These are phyloP conservation scores for Prionace glauca DNA, from an alignment of 2,797 vertebrate genomes.

Conservation along the genomic window DNA sequence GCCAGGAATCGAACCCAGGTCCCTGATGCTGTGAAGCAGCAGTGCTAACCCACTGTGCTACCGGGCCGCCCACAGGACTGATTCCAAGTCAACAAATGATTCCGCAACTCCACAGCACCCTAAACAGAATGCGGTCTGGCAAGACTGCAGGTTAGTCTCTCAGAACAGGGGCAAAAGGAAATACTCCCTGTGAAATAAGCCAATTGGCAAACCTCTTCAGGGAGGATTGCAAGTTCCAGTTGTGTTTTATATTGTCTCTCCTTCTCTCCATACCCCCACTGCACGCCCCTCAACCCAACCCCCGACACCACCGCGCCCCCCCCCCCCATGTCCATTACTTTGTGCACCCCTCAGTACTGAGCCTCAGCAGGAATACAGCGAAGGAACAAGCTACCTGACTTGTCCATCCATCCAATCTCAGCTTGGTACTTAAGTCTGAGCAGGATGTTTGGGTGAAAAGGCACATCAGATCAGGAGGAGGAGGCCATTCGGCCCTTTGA, in stretches of 20 bases:
- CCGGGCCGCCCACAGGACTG: neutral
- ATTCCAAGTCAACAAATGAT: neutral
- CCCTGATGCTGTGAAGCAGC: no score
- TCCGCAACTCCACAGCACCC: neutral
- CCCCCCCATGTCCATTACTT: no score
- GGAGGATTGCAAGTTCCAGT: neutral
- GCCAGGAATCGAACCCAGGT: no score
- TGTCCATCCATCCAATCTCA: neutral
- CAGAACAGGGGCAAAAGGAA: neutral
- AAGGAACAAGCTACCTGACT: neutral
- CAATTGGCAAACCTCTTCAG: neutral
- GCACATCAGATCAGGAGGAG: neutral
- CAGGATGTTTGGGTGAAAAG: neutral
- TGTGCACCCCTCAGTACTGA: neutral
- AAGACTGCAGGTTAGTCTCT: neutral
- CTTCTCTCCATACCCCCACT: neutral
- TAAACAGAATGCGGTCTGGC: neutral
- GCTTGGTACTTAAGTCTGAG: neutral
- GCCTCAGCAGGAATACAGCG: neutral
- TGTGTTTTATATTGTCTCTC: neutral
- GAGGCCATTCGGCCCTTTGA: neutral
- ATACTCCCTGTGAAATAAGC: neutral
- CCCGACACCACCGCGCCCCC: no score
- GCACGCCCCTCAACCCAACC: no score
- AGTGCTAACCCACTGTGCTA: no score